Percentiles rank a stretch among this genome's conserved stretches.
phyloP scores from a whole-genome alignment of 2,797 vertebrate genomes.

The Protonibea diacanthus region DNA sequence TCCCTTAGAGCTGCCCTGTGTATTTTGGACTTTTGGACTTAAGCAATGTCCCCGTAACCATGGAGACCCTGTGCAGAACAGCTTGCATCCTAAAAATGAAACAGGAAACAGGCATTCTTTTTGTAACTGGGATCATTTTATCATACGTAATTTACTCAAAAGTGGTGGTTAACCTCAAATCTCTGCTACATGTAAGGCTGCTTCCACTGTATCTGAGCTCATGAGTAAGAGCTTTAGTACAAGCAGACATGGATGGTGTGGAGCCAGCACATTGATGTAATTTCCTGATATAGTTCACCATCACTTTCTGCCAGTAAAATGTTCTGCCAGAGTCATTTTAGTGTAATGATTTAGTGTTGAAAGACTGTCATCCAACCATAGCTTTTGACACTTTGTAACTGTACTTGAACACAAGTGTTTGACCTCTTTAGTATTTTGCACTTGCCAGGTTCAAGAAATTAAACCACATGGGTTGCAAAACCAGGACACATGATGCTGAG shows the following conservation, averaged over 20 bases:
- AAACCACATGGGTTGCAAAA: neutral
- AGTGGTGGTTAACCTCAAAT: neutral
- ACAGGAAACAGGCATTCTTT: neutral
- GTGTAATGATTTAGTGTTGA: neutral
- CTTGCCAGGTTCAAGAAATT: neutral
- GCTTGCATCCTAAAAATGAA: conserved; percentile 22
- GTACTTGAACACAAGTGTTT: neutral
- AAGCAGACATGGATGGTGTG: neutral
- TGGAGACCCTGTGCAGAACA: conserved; percentile 19
- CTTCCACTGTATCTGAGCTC: neutral
- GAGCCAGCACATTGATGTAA: neutral
- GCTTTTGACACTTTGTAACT: neutral
- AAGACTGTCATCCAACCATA: neutral
- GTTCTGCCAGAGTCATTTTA: neutral
- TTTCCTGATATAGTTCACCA: neutral
- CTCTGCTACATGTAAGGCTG: neutral
- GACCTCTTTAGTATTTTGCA: neutral
- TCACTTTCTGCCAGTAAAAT: neutral
- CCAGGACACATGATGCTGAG: neutral
- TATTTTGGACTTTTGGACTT: conserved; percentile 26
- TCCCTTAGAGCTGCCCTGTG: neutral
- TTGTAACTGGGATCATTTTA: neutral
- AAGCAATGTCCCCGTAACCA: conserved; percentile 13
- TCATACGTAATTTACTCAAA: neutral
- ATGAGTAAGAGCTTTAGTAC: neutral